A percentile compares a stretch with the other conserved stretches of the same genome.
Evolutionary conservation across 1,140 invertebrate genomes (phyloP).

Genomic region (Apis dorsata): DNA sequence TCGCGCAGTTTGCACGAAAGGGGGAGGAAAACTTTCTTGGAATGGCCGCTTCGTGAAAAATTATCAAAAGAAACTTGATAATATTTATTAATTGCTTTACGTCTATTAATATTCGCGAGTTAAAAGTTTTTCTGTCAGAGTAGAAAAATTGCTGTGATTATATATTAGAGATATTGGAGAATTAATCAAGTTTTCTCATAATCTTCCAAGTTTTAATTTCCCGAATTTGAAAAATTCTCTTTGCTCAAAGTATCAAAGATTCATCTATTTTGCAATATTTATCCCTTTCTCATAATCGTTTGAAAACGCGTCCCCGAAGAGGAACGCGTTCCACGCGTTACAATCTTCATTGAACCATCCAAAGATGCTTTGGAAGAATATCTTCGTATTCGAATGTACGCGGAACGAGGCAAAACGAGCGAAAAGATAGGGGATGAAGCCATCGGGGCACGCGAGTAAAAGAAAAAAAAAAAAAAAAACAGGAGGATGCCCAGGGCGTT

Average conservation of each 20-base stretch:
- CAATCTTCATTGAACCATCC: neutral
- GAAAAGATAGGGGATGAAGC: neutral
- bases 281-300: neutral
- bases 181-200: too few relatives aligned
- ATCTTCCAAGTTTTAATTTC: too few relatives aligned
- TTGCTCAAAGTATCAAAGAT: neutral
- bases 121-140: too few relatives aligned
- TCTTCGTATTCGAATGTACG: neutral
- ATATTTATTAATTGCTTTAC: too few relatives aligned
- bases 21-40: too few relatives aligned
- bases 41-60: too few relatives aligned
- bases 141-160: too few relatives aligned
- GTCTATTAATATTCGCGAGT: too few relatives aligned
- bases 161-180: too few relatives aligned
- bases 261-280: neutral
- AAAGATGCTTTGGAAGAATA: neutral
- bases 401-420: constrained; percentile 3
- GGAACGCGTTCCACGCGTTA: neutral
- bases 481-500: constrained; percentile 18
- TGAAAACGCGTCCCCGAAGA: neutral
- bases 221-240: neutral
- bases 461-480: neutral
- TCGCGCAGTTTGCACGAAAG: too few relatives aligned
- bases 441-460: neutral
- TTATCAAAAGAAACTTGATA: too few relatives aligned